Evolutionary conservation across 2,888 invertebrate genomes (phyloP), one percentile per base, ranked within the genome.

Genomic region (Hyalella azteca): DNA sequence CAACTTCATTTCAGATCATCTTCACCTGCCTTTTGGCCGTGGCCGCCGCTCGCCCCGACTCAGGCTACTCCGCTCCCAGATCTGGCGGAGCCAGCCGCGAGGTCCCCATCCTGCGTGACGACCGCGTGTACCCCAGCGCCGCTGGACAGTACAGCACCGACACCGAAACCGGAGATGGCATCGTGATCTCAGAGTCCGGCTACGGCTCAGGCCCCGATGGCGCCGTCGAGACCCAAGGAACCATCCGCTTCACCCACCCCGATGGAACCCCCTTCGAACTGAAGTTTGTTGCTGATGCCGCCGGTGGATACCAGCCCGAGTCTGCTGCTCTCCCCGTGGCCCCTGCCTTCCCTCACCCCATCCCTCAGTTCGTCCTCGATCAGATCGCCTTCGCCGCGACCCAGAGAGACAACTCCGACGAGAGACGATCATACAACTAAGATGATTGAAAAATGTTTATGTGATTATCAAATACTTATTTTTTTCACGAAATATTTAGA

Each of bases 191-290:
- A 32, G 79, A 81, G 48, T 50, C 73, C 29, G 81, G 81, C 19
- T 29, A 29, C 66, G 66, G 66, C 32, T 45, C 45, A 45, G 81
- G 79, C 7, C 41, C 49, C 15, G 54, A 73, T 26, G 81, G 81
- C n/a, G 81, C 81, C 77, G 81, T 81, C 26, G 81, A 73, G 26
- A 36, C 59, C 11, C 79, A 81, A 45, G 81, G 77, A 50, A 32
- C 22, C 26, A 40, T 78, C 73, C 32, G 49, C 22, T 79, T 77
- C 77, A 77, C 77, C 54, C 39, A 36, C 40, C 77, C 77, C 54
- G 77, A 77, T 39, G 77, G 77, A 50, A 36, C 32, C 19, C 32
- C 32, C 39, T 66, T 66, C 66, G 66, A 66, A 39, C 66, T 66
- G 66, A 66, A 32, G 32, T 77, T 54, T 39, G 77, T 77, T 26